These are phyloP conservation scores for Podarcis muralis DNA, from an alignment of 2,113 vertebrate species.

Conservation along the genomic window DNA sequence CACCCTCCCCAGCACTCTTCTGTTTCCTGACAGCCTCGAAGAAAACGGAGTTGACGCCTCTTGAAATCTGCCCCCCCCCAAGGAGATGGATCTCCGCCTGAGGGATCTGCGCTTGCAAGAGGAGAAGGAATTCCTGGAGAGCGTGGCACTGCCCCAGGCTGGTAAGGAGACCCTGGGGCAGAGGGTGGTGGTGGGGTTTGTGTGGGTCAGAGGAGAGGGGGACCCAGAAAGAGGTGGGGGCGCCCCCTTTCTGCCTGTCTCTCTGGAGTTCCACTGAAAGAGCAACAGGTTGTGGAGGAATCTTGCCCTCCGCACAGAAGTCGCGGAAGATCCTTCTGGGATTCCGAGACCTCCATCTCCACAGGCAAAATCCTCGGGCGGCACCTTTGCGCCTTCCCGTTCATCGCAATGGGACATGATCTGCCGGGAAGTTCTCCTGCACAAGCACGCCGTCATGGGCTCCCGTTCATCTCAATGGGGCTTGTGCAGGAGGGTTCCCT, in stretches of 20 bases:
- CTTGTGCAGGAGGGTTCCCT: too few species aligned
- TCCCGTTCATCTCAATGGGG: too few species aligned
- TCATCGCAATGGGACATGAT: neutral
- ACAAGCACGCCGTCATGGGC: too few species aligned
- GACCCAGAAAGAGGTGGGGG: too few species aligned
- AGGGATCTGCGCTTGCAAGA: slow-evolving; percentile 21
- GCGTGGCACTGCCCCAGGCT: neutral
- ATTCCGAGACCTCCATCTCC: neutral
- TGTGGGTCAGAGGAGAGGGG: neutral
- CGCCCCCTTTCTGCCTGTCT: too few species aligned
- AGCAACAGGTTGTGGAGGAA: too few species aligned
- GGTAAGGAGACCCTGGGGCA: neutral
- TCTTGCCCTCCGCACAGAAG: too few species aligned
- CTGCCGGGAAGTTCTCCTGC: too few species aligned
- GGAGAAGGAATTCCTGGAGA: slow-evolving; percentile 27
- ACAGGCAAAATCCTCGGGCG: neutral
- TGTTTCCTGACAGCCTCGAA: neutral
- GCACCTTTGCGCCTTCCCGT: neutral
- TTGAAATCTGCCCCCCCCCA: neutral
- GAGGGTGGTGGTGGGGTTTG: neutral
- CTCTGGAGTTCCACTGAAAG: too few species aligned
- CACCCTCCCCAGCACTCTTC: neutral
- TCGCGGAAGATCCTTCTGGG: too few species aligned
- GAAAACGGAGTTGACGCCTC: neutral
- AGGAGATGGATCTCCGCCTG: slow-evolving; percentile 25